Evolutionary conservation across 2,797 vertebrate species (phyloP), one percentile per base, ranked within the genome.

Genomic region (Morus bassanus): DNA sequence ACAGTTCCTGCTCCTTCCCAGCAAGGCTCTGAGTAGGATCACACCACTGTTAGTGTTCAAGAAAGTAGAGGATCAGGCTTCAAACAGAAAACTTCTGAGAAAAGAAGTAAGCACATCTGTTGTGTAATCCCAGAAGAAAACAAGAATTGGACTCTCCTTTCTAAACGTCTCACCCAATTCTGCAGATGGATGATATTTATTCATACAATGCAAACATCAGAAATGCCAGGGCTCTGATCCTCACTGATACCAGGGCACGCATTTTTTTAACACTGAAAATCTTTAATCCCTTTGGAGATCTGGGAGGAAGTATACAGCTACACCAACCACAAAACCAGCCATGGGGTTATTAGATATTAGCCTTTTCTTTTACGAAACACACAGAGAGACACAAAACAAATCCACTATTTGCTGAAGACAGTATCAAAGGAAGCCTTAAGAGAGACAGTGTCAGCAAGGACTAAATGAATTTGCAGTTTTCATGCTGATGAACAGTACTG

Each of bases 181-280:
- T 25, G 25, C 68, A 53, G 68, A 88, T 60, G 0, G 0, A 61
- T 60, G 65, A 13, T 67, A 73, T 94, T 93, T 80, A 88, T 77
- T 88, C 75, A 77, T 8, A 23, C 48, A 77, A 9, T 25, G 39
- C 75, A 93, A 95, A 94, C 51, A 56, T 9, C 54, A 88, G 78
- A 89, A 91, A 91, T 63, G 64, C 89, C 94, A 91, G 51, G 54
- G 63, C 77, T 86, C 41, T 94, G 85, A 86, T 81, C 74, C 80
- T 65, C 74, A 24, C 61, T 74, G 89, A 91, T 31, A 83, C 24
- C 30, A 83, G 85, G 64, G 25, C 35, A 67, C 2, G 17, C 28
- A 9, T 18, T 24, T 87, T 68, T 85, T 88, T 54, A 54, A 83
- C 51, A 79, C 70, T 89, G 77, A 89, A 87, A 92, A 80, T 73